A percentile compares a stretch with the other conserved stretches of the same genome.
phyloP scores from a whole-genome alignment of 2,888 invertebrate species.

The Automeris io region DNA sequence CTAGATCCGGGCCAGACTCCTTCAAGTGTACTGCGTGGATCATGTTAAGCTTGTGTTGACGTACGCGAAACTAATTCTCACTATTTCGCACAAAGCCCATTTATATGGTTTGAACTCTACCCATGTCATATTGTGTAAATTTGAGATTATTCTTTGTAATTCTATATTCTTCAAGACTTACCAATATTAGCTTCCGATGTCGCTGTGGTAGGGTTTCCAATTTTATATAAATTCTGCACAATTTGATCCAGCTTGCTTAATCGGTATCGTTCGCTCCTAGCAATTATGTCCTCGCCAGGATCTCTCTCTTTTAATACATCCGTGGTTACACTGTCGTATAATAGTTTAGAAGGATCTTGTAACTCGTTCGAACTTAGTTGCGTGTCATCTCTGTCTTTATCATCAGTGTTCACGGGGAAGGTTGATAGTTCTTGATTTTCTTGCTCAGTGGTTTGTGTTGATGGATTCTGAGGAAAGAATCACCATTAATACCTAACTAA shows the following conservation, averaged over 20 bases:
- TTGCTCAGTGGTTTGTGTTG: constrained; percentile 43
- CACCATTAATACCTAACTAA: too few species aligned
- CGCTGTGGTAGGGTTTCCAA: constrained; percentile 41
- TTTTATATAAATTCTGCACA: constrained; percentile 64
- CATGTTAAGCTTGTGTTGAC: too few species aligned
- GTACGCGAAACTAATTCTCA: too few species aligned
- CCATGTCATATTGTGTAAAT: too few species aligned
- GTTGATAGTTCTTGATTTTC: constrained; percentile 32
- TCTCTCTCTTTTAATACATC: constrained; percentile 29
- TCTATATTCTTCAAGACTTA: too few species aligned
- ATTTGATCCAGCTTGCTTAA: constrained; percentile 67
- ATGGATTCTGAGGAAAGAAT: constrained; percentile 43
- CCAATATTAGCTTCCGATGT: constrained; percentile 33
- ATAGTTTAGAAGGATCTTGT: constrained; percentile 34
- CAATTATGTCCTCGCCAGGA: constrained; percentile 25
- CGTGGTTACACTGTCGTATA: constrained; percentile 36
- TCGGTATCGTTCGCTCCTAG: constrained; percentile 51
- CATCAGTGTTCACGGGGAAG: constrained; percentile 42
- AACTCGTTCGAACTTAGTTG: constrained; percentile 34
- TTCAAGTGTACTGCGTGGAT: too few species aligned
- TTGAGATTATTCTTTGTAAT: too few species aligned
- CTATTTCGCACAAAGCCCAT: too few species aligned
- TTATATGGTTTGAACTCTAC: too few species aligned
- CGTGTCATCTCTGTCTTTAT: constrained; percentile 30
- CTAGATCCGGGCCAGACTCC: too few species aligned